Percentiles rank a stretch among this genome's conserved stretches.
Evolutionary conservation across 2,113 vertebrate genomes (phyloP).

Genomic region (Neoarius graeffei): DNA sequence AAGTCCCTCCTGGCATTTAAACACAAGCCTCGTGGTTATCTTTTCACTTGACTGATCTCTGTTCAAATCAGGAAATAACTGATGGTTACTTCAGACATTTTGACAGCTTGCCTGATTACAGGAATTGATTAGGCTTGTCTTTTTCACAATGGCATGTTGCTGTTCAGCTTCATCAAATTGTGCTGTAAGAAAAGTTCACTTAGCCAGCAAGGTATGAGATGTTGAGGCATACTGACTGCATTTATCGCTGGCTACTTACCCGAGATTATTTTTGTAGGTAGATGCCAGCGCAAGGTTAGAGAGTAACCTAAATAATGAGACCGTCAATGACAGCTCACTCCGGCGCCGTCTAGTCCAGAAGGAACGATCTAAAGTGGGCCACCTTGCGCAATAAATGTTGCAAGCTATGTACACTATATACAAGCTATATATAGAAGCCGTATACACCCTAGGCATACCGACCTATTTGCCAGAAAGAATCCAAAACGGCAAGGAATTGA

Average conservation of each 20-base stretch:
- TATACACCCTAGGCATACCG: too few relatives aligned
- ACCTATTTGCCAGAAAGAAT: too few relatives aligned
- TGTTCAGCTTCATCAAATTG: neutral
- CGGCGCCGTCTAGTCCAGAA: too few relatives aligned
- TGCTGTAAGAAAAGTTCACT: neutral
- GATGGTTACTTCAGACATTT: neutral
- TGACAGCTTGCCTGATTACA: neutral
- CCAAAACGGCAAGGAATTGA: too few relatives aligned
- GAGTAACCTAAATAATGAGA: neutral
- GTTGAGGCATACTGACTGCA: neutral
- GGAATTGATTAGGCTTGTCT: neutral
- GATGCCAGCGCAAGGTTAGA: neutral
- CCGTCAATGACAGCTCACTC: too few relatives aligned
- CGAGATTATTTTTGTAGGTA: neutral
- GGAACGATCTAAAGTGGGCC: too few relatives aligned
- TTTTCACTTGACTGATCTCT: neutral
- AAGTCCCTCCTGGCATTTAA: neutral
- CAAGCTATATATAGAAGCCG: too few relatives aligned
- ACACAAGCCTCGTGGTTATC: neutral
- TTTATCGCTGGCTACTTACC: neutral
- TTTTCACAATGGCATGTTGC: neutral
- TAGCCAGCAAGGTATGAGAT: neutral
- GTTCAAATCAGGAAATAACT: neutral
- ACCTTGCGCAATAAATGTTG: too few relatives aligned
- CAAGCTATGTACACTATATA: too few relatives aligned